Conservation (phyloP, 2,797 vertebrate species). For the Falco rusticolus region DNA sequence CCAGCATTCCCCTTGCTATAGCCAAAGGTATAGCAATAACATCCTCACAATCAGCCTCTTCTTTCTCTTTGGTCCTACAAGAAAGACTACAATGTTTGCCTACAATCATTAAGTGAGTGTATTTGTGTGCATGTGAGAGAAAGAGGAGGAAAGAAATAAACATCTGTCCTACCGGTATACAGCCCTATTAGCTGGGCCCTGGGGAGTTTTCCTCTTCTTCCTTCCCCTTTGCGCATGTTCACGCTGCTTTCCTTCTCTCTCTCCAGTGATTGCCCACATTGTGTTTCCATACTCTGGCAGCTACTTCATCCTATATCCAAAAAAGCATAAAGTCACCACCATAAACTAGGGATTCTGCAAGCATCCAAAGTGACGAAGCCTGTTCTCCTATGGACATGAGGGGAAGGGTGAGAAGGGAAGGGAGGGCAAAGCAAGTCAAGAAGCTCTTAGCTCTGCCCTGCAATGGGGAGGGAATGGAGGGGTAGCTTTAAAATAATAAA, state of each 20-base stretch:
- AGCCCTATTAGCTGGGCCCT: not conserved
- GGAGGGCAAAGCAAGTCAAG: not conserved
- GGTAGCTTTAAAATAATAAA: not conserved
- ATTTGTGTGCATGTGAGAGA: not conserved
- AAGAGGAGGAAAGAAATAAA: slow-evolving; percentile 21
- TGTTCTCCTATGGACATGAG: not conserved
- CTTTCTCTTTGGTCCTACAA: slow-evolving; percentile 8
- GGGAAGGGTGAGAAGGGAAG: not conserved
- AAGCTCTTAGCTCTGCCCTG: not conserved
- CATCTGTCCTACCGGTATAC: not conserved
- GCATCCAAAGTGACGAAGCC: not conserved
- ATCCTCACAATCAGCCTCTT: not conserved
- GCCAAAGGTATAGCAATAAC: not conserved
- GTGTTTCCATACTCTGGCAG: not conserved
- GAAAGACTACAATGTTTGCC: not conserved
- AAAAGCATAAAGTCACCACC: not conserved
- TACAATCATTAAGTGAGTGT: not conserved
- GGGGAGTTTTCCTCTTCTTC: not conserved
- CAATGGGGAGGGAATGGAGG: not conserved
- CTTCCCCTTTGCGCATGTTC: not conserved
- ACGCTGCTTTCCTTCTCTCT: not conserved
- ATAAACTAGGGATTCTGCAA: not conserved
- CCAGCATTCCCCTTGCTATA: slow-evolving; percentile 23
- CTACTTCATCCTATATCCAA: not conserved
- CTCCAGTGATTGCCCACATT: not conserved